These are phyloP conservation scores for Melanerpes formicivorus DNA, from an alignment of 2,113 vertebrate genomes.

Conservation along the genomic window DNA sequence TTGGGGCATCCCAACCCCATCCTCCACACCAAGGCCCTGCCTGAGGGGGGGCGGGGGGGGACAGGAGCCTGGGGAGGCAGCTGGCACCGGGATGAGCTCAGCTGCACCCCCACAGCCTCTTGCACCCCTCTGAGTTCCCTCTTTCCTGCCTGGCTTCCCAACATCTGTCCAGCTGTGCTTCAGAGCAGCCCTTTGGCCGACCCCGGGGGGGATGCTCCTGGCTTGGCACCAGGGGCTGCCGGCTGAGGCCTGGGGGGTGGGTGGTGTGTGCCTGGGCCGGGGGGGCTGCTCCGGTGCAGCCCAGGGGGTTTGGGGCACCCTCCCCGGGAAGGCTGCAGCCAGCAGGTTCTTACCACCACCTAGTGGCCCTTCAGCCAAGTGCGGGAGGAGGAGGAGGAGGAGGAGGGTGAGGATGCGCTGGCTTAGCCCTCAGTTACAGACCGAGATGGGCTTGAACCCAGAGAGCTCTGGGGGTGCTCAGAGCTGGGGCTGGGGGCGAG, in stretches of 20 bases:
- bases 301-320: background rate
- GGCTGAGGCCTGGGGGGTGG: background rate
- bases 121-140: fast-evolving
- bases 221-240: fast-evolving
- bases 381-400: background rate
- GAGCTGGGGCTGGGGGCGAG: background rate
- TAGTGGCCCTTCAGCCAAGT: constrained; percentile 37
- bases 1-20: background rate
- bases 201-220: fast-evolving
- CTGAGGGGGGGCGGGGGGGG: fast-evolving
- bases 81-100: fast-evolving
- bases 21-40: fast-evolving
- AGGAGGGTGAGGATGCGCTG: background rate
- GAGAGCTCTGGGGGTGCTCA: background rate
- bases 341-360: constrained; percentile 48
- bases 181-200: fast-evolving
- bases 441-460: background rate
- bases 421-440: background rate
- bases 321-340: background rate
- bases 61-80: background rate
- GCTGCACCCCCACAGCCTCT: background rate
- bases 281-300: fast-evolving
- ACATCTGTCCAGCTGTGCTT: background rate
- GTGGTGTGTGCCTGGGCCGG: background rate
- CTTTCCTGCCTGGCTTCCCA: too few species aligned